Percentiles rank a stretch among this genome's conserved stretches.
phyloP scores from a whole-genome alignment of 2,797 vertebrate genomes.

The Diglossa cyanea region DNA sequence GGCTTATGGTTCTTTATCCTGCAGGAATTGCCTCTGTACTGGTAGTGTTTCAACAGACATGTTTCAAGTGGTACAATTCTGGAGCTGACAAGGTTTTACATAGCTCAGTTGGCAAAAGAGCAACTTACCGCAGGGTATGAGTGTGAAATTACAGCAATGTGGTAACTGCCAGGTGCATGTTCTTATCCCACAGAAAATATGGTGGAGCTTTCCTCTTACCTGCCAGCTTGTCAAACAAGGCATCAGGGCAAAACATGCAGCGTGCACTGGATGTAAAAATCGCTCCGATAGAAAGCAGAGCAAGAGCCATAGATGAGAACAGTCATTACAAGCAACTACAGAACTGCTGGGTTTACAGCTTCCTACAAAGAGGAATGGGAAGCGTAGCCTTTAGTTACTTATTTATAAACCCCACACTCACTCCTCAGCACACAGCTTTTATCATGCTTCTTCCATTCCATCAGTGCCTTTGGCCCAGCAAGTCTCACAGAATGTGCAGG shows the following conservation, averaged over 20 bases:
- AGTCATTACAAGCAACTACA: not conserved
- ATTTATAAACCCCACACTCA: not conserved
- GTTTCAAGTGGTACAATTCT: not conserved
- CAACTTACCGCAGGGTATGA: not conserved
- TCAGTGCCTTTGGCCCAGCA: not conserved
- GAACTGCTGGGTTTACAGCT: not conserved
- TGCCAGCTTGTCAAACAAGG: slow-evolving; percentile 26
- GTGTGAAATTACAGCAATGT: slow-evolving; percentile 15
- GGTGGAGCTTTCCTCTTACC: not conserved
- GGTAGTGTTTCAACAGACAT: not conserved
- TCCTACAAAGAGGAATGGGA: not conserved
- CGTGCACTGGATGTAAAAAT: not conserved
- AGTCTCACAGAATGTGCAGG: not conserved
- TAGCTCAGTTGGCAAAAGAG: slow-evolving; percentile 46
- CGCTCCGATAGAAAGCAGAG: accelerated
- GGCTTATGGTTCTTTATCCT: not conserved
- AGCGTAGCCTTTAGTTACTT: not conserved
- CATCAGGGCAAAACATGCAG: not conserved
- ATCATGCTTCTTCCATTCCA: not conserved
- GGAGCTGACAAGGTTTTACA: slow-evolving; percentile 23
- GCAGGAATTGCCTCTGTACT: not conserved
- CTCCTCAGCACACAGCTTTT: not conserved
- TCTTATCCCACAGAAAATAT: not conserved
- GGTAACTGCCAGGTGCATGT: slow-evolving; percentile 15
- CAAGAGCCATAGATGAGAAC: not conserved